Evolutionary conservation across 2,113 vertebrate genomes (phyloP), one percentile per base, ranked within the genome.

Genomic region (Otus sunia): DNA sequence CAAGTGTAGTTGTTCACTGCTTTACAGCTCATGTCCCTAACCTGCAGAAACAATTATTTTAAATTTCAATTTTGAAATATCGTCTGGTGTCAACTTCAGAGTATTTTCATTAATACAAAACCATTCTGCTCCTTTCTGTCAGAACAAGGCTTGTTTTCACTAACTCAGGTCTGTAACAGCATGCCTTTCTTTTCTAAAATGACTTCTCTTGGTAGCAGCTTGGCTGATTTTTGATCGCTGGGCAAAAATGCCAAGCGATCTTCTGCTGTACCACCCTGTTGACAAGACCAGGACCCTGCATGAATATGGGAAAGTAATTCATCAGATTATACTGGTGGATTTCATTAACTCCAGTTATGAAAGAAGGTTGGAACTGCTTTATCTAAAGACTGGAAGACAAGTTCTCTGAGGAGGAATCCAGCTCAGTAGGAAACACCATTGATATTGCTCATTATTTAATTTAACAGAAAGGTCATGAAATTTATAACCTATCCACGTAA

Each of bases 1-100:
- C 98, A 97, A 96, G 96, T 68, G 64, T 36, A 96, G 97, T 60
- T 96, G 96, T 96, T 95, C 50, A 19, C 81, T 67, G 90, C 93
- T 96, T 98, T 94, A 94, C 90, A 95, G 95, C 96, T 96, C 93
- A 78, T 86, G 94, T 95, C 94, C 93, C 90, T 92, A 96, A 96
- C 97, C 94, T 91, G 93, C 68, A 85, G 90, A 95, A 94, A 86
- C 60, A 66, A 95, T 92, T 94, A 94, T 96, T 95, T 93, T 94
- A 96, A 98, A 95, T 94, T 97, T 96, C 94, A 89, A 78, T 86
- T 96, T 94, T 62, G 94, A 95, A 88, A 90, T 86, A 86, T 77
- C 16, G 2, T 64, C 89, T 92, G 62, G 77, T 60, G 92, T 97
- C 92, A 94, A 67, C 91, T 86, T 92, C 96, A 96, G 84, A 91